Base-by-base conservation (phyloP, 2,113 vertebrate species). In the Dicentrarchus labrax region DNA sequence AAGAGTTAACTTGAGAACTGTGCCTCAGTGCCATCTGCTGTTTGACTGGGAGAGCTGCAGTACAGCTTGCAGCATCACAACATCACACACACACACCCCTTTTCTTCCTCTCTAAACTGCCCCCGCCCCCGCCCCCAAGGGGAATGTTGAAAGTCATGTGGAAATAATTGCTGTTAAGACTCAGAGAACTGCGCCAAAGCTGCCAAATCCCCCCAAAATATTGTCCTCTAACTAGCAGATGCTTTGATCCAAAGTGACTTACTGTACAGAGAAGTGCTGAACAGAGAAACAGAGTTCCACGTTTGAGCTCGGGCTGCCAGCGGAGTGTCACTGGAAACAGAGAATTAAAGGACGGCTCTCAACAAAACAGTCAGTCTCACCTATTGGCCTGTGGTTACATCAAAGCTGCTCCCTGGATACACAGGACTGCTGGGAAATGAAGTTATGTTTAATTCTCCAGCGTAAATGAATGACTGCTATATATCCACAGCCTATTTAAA, bases 211-310 rank as follows among this genome's bases (percentile, higher is more conserved):
- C 80, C 72, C 54, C 66, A 82, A 89, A 91, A 91, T 86, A 84
- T 80, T 86, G 88, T 92, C 86, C 88, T 91, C 84, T 89, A 78
- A 89, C 86, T 75, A 83, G 84, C 91, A 91, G 87, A 92, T 89
- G 89, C 89, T 91, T 87, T 84, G 88, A 92, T 90, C 91, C 94
- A 90, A 93, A 93, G 91, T 93, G 90, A 93, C 89, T 91, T 90
- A 80, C 81, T 82, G 85, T 87, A 89, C 84, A 87, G 86, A 83
- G 77, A 82, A 75, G 84, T 81, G 82, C 79, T 86, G 82, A 86
- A 83, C 50, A 80, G 72, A 81, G 72, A 76, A 80, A 64, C 54
- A 39, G 62, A 76, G 66, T 61, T 61, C 51, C 47, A 72, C 36
- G 56, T 82, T 72, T 73, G 82, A 82, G 81, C 76, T 80, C 10